These are phyloP conservation scores for Germaria angustata DNA, from an alignment of 2,888 invertebrate species.

Conservation along the genomic window DNA sequence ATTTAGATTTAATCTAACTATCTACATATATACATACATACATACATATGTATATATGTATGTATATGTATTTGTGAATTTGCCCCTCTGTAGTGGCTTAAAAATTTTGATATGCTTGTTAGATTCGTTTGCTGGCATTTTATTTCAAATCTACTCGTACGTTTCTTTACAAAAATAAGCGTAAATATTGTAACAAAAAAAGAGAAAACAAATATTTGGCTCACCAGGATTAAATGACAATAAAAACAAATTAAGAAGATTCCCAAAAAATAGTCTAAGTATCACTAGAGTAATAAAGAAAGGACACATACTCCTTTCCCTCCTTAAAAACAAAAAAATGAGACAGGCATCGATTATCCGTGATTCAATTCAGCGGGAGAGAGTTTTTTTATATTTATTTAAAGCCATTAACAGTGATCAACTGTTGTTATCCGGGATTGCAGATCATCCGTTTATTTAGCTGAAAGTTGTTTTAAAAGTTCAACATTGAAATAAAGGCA, in stretches of 20 bases:
- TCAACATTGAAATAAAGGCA: too few relatives aligned
- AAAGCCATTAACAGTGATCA: too few relatives aligned
- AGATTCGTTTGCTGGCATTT: conserved; percentile 32
- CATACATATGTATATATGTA: not conserved
- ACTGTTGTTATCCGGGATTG: too few relatives aligned
- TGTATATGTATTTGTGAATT: not conserved
- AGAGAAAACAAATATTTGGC: not conserved
- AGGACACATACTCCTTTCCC: too few relatives aligned
- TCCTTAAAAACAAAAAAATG: too few relatives aligned
- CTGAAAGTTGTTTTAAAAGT: too few relatives aligned
- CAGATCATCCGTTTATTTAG: too few relatives aligned
- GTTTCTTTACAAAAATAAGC: conserved; percentile 50
- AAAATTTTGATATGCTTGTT: conserved; percentile 60
- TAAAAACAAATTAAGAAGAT: not conserved
- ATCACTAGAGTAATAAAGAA: too few relatives aligned
- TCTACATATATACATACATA: not conserved
- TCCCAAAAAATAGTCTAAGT: too few relatives aligned
- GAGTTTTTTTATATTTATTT: too few relatives aligned
- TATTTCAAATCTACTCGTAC: conserved; percentile 21
- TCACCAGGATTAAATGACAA: not conserved
- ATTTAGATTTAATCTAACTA: not conserved
- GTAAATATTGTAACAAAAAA: not conserved
- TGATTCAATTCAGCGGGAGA: too few relatives aligned
- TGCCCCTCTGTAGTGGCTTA: conserved; percentile 27
- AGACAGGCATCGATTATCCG: too few relatives aligned